phyloP scores from a whole-genome alignment of 2,888 invertebrate species.

The Drosophila neonasuta region DNA sequence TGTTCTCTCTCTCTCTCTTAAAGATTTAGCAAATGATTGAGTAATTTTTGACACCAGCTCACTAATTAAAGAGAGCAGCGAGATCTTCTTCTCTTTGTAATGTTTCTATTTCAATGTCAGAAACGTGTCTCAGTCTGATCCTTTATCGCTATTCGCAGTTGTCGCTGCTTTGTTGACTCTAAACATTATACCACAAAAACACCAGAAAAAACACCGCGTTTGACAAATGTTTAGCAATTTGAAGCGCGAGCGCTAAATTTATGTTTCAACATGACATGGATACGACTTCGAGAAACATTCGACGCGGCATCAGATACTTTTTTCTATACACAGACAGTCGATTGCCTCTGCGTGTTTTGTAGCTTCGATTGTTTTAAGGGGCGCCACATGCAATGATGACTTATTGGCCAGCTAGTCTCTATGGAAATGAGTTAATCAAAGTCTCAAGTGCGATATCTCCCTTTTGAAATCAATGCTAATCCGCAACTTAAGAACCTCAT shows the following conservation, averaged over 20 bases:
- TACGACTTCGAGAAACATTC: slow-evolving; percentile 16
- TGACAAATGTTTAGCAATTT: slow-evolving; percentile 52
- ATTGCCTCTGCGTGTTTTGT: slow-evolving; percentile 36
- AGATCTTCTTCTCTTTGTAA: not conserved
- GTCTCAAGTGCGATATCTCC: not conserved
- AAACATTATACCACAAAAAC: slow-evolving; percentile 20
- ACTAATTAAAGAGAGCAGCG: slow-evolving; percentile 68
- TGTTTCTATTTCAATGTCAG: slow-evolving; percentile 39
- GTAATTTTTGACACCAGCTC: slow-evolving; percentile 73
- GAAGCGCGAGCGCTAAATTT: slow-evolving; percentile 44
- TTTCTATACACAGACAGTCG: not conserved
- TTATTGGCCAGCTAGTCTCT: not conserved
- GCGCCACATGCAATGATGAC: not conserved
- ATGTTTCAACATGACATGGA: slow-evolving; percentile 50
- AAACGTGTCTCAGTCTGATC: slow-evolving; percentile 8
- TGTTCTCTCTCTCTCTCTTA: slow-evolving; percentile 33
- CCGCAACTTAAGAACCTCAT: slow-evolving; percentile 8
- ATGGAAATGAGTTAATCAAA: slow-evolving; percentile 4
- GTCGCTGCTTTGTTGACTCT: slow-evolving; percentile 8
- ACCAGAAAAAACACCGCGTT: slow-evolving; percentile 7
- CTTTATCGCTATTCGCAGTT: not conserved
- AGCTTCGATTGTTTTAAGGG: not conserved
- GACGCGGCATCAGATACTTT: slow-evolving; percentile 7
- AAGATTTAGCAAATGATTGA: slow-evolving; percentile 59
- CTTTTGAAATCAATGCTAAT: not conserved